A percentile compares a stretch with the other conserved stretches of the same genome.
phyloP scores from a whole-genome alignment of 2,113 vertebrate species.

The Coryphaenoides rupestris region DNA sequence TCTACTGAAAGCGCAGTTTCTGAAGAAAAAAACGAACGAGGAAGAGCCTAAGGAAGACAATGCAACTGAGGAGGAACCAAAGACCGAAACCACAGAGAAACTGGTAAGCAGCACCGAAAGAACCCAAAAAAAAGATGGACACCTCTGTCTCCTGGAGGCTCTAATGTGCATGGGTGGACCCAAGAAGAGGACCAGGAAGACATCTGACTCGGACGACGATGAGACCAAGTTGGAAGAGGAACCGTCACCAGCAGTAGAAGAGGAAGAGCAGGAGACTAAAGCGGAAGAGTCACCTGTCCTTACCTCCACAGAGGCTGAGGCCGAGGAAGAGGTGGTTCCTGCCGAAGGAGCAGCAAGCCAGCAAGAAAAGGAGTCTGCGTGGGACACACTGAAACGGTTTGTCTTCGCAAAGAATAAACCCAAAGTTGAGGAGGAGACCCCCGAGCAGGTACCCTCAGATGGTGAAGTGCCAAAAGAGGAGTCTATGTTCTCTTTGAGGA shows the following conservation, averaged over 20 bases:
- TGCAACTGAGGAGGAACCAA: constrained; percentile 56
- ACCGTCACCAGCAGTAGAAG: constrained; percentile 53
- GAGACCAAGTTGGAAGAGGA: constrained; percentile 77
- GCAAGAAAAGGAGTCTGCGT: constrained; percentile 84
- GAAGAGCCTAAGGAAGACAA: constrained; percentile 72
- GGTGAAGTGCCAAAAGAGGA: constrained; percentile 86
- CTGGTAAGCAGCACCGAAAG: constrained; percentile 78
- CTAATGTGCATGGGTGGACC: constrained; percentile 93
- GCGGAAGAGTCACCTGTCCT: constrained; percentile 57
- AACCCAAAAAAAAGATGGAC: constrained; percentile 89
- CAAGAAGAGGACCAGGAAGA: constrained; percentile 89
- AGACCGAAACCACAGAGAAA: constrained; percentile 71
- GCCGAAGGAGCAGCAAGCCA: constrained; percentile 79
- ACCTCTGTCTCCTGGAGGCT: constrained; percentile 93
- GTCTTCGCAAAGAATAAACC: constrained; percentile 84
- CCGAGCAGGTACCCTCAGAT: constrained; percentile 80
- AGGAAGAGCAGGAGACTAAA: constrained; percentile 64
- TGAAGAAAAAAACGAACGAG: constrained; percentile 69
- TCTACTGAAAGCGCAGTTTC: constrained; percentile 80
- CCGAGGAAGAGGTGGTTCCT: constrained; percentile 65
- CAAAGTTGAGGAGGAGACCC: constrained; percentile 80
- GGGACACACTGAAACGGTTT: constrained; percentile 92
- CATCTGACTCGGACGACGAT: constrained; percentile 90
- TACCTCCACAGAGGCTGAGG: constrained; percentile 70
- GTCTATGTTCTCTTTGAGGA: constrained; percentile 86